Conservation (phyloP, 2,888 invertebrate genomes). For the Hyppa rectilinea region DNA sequence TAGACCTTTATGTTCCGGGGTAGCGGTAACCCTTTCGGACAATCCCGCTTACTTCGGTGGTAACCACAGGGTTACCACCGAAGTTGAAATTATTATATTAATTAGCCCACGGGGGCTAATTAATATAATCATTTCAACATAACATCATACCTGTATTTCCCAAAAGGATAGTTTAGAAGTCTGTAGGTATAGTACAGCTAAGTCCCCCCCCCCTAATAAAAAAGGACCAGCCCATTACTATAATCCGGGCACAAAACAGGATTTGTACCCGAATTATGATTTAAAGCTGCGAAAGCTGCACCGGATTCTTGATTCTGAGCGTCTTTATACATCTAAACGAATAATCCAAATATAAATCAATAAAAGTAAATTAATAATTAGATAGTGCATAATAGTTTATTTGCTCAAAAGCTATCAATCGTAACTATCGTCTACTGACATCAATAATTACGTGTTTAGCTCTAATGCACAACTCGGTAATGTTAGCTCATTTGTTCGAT, state of each 20-base stretch:
- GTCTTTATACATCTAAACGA: neutral
- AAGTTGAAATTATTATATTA: too few relatives aligned
- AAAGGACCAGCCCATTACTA: neutral
- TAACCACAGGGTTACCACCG: too few relatives aligned
- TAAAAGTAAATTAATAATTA: neutral
- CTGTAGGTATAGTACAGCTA: neutral
- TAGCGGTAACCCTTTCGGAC: too few relatives aligned
- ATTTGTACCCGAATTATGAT: too few relatives aligned
- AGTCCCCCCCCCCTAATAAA: neutral
- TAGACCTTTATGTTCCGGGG: too few relatives aligned
- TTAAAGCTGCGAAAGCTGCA: too few relatives aligned
- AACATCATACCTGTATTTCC: neutral
- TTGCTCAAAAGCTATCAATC: constrained; percentile 42
- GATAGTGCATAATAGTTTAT: constrained; percentile 11
- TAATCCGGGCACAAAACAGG: neutral
- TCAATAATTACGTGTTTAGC: constrained; percentile 60
- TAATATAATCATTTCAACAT: too few relatives aligned
- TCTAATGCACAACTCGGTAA: constrained; percentile 61
- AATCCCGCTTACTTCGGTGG: too few relatives aligned
- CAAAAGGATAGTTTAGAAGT: neutral
- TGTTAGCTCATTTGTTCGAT: constrained; percentile 58
- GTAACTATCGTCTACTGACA: constrained; percentile 50
- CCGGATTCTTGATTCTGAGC: too few relatives aligned
- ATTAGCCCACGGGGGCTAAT: too few relatives aligned
- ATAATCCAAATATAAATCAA: neutral